phyloP scores from a whole-genome alignment of 1,140 invertebrate genomes.

The Cryptotermes secundus region DNA sequence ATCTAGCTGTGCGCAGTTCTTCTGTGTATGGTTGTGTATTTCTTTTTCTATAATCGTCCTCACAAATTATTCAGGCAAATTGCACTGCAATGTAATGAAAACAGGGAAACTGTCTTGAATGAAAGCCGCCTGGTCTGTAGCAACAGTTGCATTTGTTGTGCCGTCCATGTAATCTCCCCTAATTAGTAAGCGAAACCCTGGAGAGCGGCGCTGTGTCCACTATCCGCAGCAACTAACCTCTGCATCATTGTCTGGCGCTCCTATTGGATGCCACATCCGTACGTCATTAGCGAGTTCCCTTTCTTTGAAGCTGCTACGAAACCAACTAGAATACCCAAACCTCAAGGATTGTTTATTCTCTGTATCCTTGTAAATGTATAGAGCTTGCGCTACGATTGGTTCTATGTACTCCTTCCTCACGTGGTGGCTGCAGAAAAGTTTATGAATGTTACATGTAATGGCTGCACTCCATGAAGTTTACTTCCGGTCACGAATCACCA shows the following conservation, averaged over 20 bases:
- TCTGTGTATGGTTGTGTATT: not conserved
- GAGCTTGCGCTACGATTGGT: too few relatives aligned
- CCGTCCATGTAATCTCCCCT: not conserved
- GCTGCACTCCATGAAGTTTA: too few relatives aligned
- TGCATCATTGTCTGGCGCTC: not conserved
- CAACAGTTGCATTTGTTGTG: not conserved
- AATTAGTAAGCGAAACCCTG: not conserved
- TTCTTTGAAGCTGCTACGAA: not conserved
- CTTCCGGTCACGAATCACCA: too few relatives aligned
- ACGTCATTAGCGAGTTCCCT: not conserved
- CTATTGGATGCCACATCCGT: not conserved
- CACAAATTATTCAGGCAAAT: not conserved
- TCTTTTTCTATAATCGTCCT: not conserved
- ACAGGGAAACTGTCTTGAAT: not conserved
- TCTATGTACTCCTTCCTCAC: too few relatives aligned
- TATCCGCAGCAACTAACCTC: not conserved
- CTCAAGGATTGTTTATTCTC: too few relatives aligned
- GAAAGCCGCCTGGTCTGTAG: not conserved
- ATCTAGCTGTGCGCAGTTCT: too few relatives aligned
- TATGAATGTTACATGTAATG: too few relatives aligned
- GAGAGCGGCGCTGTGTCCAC: not conserved
- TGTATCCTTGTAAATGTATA: too few relatives aligned
- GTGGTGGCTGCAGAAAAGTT: too few relatives aligned
- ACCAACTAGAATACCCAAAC: not conserved
- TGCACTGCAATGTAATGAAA: not conserved